phyloP scores from a whole-genome alignment of 1,140 invertebrate genomes.

The Magallana ariakensis region DNA sequence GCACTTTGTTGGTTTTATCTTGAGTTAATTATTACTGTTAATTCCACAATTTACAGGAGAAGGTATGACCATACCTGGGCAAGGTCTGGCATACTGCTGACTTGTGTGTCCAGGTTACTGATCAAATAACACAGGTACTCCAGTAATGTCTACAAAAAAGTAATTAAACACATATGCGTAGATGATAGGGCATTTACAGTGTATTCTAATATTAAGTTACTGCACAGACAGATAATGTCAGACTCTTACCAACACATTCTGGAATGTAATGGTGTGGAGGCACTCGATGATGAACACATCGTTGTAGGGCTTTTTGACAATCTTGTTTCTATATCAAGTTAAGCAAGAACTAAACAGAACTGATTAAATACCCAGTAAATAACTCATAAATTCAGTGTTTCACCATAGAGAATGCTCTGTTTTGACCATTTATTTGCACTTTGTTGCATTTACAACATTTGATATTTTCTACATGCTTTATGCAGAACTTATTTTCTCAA shows the following conservation, averaged over 20 bases:
- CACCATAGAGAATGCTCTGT: too few relatives aligned
- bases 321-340: neutral
- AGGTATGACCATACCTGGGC: neutral
- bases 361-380: too few relatives aligned
- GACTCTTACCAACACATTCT: conserved; percentile 16
- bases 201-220: neutral
- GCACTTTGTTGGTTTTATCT: too few relatives aligned
- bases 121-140: conserved; percentile 9
- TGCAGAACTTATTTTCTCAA: neutral
- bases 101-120: neutral
- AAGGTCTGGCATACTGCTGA: neutral
- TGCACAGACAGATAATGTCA: neutral
- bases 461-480: too few relatives aligned
- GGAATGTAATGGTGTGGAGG: neutral
- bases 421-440: neutral
- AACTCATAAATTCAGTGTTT: too few relatives aligned
- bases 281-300: conserved; percentile 17
- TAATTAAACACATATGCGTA: neutral
- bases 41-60: too few relatives aligned
- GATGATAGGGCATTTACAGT: neutral
- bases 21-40: too few relatives aligned
- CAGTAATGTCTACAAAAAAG: neutral
- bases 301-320: neutral
- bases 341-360: neutral
- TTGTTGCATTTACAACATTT: too few relatives aligned